Conservation (phyloP, 1,140 invertebrate genomes). For the Teleopsis dalmanni region DNA sequence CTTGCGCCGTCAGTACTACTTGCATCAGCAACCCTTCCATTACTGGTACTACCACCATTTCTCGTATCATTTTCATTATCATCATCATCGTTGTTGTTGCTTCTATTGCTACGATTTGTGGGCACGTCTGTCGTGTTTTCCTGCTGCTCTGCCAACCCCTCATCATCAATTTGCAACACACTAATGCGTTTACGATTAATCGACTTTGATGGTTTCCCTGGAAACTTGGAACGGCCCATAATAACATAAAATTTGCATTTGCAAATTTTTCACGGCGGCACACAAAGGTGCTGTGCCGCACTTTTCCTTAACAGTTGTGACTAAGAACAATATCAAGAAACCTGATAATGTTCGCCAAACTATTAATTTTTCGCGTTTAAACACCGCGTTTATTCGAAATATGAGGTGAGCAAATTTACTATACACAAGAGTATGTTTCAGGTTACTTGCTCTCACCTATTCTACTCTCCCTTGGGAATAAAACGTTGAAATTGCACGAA, state of each 20-base stretch:
- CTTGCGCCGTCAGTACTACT: conserved; percentile 24
- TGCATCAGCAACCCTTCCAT: conserved; percentile 5
- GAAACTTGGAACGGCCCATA: conserved; percentile 60
- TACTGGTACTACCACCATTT: conserved; percentile 14
- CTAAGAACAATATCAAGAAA: too few relatives aligned
- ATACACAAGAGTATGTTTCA: too few relatives aligned
- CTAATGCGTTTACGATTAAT: conserved; percentile 73
- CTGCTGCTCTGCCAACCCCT: conserved; percentile 33
- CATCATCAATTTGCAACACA: conserved; percentile 56
- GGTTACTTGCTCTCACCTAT: too few relatives aligned
- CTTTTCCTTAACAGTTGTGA: too few relatives aligned
- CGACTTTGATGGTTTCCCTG: conserved; percentile 75
- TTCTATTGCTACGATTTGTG: conserved; percentile 48
- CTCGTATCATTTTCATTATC: conserved; percentile 12
- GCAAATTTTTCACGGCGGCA: background rate
- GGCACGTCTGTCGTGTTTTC: conserved; percentile 46
- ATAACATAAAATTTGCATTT: conserved; percentile 20
- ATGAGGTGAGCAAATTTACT: too few relatives aligned
- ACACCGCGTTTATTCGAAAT: too few relatives aligned
- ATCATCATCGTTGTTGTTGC: conserved; percentile 9
- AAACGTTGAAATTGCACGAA: too few relatives aligned
- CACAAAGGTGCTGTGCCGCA: too few relatives aligned
- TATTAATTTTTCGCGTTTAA: too few relatives aligned
- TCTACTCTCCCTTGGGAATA: too few relatives aligned
- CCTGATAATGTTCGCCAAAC: too few relatives aligned